These are phyloP conservation scores for Cheilosia vernalis DNA, from an alignment of 2,888 invertebrate species.

Conservation along the genomic window DNA sequence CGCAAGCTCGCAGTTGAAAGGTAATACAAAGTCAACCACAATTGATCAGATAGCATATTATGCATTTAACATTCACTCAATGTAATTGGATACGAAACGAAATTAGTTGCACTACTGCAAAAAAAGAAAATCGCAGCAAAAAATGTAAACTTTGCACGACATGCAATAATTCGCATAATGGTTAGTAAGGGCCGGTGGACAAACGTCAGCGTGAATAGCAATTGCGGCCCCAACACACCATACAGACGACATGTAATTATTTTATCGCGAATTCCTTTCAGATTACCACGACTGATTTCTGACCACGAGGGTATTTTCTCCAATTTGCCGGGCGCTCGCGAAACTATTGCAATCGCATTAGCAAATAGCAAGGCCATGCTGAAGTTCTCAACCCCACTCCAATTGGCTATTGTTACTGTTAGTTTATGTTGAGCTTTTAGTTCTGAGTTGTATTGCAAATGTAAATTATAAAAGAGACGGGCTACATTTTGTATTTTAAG, in stretches of 20 bases:
- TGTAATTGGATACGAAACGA: conserved; percentile 66
- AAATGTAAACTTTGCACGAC: conserved; percentile 27
- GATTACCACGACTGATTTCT: conserved; percentile 48
- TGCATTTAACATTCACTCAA: conserved; percentile 59
- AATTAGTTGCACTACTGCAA: conserved; percentile 60
- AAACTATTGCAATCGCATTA: conserved; percentile 51
- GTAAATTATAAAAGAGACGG: neutral
- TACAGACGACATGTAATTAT: conserved; percentile 59
- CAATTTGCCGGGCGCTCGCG: conserved; percentile 20
- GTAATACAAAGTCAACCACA: conserved; percentile 54
- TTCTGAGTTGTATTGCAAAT: conserved; percentile 10
- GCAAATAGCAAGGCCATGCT: conserved; percentile 27
- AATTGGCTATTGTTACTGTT: neutral
- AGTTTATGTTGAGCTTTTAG: conserved; percentile 4
- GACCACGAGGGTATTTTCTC: conserved; percentile 30
- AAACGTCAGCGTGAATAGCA: conserved; percentile 37
- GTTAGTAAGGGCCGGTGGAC: neutral
- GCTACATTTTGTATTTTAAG: too few species aligned
- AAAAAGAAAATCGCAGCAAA: conserved; percentile 24
- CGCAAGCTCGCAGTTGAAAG: neutral
- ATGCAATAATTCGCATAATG: conserved; percentile 61
- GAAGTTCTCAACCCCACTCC: neutral
- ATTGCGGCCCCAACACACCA: conserved; percentile 33
- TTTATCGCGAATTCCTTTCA: conserved; percentile 68
- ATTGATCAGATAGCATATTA: conserved; percentile 51